Conservation (phyloP, 1,140 invertebrate species). For the Tetragnatha versicolor region DNA sequence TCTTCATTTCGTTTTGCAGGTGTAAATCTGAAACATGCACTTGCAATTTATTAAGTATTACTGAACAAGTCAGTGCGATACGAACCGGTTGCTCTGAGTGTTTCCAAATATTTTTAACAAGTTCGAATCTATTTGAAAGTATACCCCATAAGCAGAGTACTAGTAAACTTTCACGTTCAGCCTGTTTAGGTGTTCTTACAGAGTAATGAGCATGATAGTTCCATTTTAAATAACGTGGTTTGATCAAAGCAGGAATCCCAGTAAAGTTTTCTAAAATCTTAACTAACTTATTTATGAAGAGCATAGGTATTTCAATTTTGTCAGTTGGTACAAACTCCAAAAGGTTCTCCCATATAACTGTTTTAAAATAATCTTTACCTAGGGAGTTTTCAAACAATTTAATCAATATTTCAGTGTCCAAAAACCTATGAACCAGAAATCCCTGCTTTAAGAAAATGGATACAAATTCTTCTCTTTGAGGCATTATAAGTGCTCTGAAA, state of each 20-base stretch:
- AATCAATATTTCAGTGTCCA: conserved; percentile 60
- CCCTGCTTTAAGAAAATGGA: conserved; percentile 64
- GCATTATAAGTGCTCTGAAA: conserved; percentile 61
- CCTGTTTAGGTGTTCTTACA: conserved; percentile 59
- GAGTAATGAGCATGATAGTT: conserved; percentile 60
- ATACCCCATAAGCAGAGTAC: conserved; percentile 62
- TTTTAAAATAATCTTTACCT: conserved; percentile 63
- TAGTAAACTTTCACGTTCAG: conserved; percentile 61
- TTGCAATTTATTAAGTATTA: conserved; percentile 58
- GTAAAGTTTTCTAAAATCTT: too few relatives aligned
- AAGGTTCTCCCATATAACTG: conserved; percentile 61
- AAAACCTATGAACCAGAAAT: conserved; percentile 62
- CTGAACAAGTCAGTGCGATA: conserved; percentile 62
- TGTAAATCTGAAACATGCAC: conserved; percentile 57
- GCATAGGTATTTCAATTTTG: too few relatives aligned
- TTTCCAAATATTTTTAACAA: conserved; percentile 65
- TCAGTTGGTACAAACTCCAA: too few relatives aligned
- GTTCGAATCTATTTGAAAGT: conserved; percentile 58
- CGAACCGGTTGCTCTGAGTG: conserved; percentile 65
- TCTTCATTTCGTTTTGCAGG: conserved; percentile 57
- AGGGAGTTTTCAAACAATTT: conserved; percentile 62
- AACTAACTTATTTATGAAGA: too few relatives aligned
- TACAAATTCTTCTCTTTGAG: conserved; percentile 64
- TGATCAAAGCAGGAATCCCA: too few relatives aligned
- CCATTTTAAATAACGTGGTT: too few relatives aligned